phyloP scores from a whole-genome alignment of 2,888 invertebrate genomes.

The Nineta flava region DNA sequence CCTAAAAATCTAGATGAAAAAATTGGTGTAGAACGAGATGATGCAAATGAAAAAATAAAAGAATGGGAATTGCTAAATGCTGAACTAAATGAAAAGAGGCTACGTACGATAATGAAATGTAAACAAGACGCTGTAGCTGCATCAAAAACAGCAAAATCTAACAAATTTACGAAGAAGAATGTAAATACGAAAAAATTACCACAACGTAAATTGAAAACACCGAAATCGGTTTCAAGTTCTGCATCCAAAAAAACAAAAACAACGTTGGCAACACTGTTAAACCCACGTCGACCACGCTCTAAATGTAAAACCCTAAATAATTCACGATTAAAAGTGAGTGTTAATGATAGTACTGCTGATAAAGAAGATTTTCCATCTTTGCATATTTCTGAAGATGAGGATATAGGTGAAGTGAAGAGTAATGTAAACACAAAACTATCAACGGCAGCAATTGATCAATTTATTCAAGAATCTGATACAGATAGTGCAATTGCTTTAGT shows the following conservation, averaged over 20 bases:
- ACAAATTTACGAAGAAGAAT: too few relatives aligned
- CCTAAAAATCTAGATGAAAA: background rate
- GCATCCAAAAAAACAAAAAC: background rate
- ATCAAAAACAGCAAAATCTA: too few relatives aligned
- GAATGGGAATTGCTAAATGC: too few relatives aligned
- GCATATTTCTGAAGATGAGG: background rate
- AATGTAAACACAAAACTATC: too few relatives aligned
- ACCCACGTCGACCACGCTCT: background rate
- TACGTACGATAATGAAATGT: too few relatives aligned
- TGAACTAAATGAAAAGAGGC: too few relatives aligned
- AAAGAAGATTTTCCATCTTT: background rate
- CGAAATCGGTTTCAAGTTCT: background rate
- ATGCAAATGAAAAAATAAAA: too few relatives aligned
- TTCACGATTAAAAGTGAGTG: slow-evolving; percentile 5
- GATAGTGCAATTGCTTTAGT: slow-evolving; percentile 14
- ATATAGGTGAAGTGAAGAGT: background rate
- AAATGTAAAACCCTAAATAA: background rate
- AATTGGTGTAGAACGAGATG: too few relatives aligned
- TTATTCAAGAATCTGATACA: background rate
- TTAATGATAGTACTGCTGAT: slow-evolving; percentile 9
- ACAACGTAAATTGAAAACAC: background rate
- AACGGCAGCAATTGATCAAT: too few relatives aligned
- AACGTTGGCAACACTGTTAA: background rate
- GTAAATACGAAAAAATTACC: background rate
- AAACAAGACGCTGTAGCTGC: too few relatives aligned